Evolutionary conservation across 2,113 vertebrate species (phyloP).

Genomic region (Pseudopodoces humilis): DNA sequence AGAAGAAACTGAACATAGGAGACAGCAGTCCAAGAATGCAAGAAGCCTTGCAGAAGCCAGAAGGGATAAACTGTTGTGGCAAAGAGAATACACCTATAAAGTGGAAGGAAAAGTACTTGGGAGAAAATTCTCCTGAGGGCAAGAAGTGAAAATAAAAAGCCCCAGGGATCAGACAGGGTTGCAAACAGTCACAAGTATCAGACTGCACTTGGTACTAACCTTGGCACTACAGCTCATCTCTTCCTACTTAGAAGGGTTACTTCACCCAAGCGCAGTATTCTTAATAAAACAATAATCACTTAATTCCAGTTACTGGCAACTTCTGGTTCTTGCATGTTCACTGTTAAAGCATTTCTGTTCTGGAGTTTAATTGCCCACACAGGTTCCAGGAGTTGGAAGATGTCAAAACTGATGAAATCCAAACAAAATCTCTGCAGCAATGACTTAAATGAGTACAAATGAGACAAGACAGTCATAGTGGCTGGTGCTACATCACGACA

Average conservation of each 20-base stretch:
- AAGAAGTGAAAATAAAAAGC: not conserved
- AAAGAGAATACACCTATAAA: not conserved
- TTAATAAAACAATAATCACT: not conserved
- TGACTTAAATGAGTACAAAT: accelerated
- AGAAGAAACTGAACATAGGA: not conserved
- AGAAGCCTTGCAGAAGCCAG: not conserved
- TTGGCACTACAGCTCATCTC: not conserved
- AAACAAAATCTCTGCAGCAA: not conserved
- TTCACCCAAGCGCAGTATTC: not conserved
- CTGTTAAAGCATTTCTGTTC: not conserved
- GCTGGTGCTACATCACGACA: not conserved
- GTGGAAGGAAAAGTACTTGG: not conserved
- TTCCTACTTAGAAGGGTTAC: not conserved
- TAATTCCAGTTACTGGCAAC: not conserved
- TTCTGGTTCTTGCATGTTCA: not conserved
- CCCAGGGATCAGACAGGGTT: not conserved
- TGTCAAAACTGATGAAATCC: not conserved
- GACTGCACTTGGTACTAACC: not conserved
- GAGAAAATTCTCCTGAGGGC: not conserved
- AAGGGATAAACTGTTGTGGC: not conserved
- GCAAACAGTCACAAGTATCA: not conserved
- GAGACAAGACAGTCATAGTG: not conserved
- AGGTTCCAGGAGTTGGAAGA: not conserved
- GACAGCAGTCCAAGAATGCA: not conserved
- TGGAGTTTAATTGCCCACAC: not conserved